Base-by-base conservation (phyloP, 37 sponge, comb jelly and placozoan species). In the Geodia barretti region DNA sequence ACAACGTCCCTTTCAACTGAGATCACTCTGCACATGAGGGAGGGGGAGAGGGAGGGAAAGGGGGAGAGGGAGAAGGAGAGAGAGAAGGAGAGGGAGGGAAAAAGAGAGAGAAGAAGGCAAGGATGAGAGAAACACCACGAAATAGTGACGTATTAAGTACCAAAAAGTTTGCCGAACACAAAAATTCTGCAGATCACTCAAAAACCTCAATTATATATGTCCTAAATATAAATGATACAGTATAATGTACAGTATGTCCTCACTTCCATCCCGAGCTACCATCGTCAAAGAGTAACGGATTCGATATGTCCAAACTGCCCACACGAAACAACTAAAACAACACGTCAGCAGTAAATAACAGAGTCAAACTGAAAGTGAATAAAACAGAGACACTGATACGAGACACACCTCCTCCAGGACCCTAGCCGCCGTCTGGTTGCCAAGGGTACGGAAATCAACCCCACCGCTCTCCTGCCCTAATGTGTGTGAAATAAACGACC, bases 361-460 rank as follows among this genome's bases (percentile, higher is more conserved):
- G 33, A 9, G 35, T 68, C 4, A 33, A 72, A 26, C 23, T 72
- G 35, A 23, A 39, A n/a, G 5, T 23, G 25, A 24, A 5, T 64
- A 19, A 21, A 19, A 19, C 26, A 26, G 25, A 65, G 26, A 65
- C 7, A 24, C 3, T 24, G 39, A 11, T 14, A 5, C 71, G 39
- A 73, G 54, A 14, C 54, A 41, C 8, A 94, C 88, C 88, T 94
- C 94, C 42, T 89, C 91, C 62, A 88, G 60, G 25, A 90, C 68
- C 29, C 64, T 61, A 19, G 91, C 94, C 39, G 90, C 90, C 1
- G 63, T 82, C 43, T 94, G 94, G 70, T 94, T 94, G 21, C 88
- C 94, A 40, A 94, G 24, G 4, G 94, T 94, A 28, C 78, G 59
- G 60, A 70, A 94, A 72, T 94, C 94, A 65, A 92, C 82, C 65